Evolutionary conservation across 2,113 vertebrate genomes (phyloP), one percentile per base, ranked within the genome.

Genomic region (Corythornis vintsioides): DNA sequence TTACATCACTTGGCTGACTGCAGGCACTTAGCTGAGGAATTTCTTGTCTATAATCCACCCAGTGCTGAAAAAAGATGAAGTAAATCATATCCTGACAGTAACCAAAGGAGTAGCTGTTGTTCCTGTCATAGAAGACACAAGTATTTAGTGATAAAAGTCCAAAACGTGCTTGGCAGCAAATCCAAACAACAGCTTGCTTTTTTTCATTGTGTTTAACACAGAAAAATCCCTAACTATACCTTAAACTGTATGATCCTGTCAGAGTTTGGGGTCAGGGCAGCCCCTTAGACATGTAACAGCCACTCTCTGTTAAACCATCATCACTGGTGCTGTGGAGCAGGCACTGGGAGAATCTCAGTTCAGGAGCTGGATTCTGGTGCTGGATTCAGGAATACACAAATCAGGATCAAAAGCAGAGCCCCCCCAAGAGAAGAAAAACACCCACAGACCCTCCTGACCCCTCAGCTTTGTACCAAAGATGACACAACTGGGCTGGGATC

Each of bases 131-230:
- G 64, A 70, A 89, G 71, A 55, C 21, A n/a, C 2, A 69, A 78
- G 14, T 82, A 48, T 29, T 86, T 59, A 45, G 31, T 55, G 48
- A 31, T 45, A 11, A 50, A 65, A 40, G 19, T 33, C 25, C 26
- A 33, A 55, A 85, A n/a, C 42, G 35, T 65, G 33, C 53, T 55
- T 82, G 91, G 78, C 70, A 72, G 31, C 7, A 10, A 63, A 89
- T 92, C 75, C 55, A 60, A 96, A 81, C 81, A 77, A 19, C 65
- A 28, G 88, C 81, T 75, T 88, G 59, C 80, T 81, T 71, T 92
- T 52, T 52, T 52, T 73, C 38, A 38, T 85, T 20, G 12, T 31
- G 67, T 33, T 18, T 35, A 65, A 42, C 38, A 15, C 7, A 40
- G 59, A 28, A 20, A 56, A 63, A 21, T 3, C 31, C 31, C 50